Evolutionary conservation across 2,797 vertebrate genomes (phyloP).

Genomic region (Knipowitschia caucasica): DNA sequence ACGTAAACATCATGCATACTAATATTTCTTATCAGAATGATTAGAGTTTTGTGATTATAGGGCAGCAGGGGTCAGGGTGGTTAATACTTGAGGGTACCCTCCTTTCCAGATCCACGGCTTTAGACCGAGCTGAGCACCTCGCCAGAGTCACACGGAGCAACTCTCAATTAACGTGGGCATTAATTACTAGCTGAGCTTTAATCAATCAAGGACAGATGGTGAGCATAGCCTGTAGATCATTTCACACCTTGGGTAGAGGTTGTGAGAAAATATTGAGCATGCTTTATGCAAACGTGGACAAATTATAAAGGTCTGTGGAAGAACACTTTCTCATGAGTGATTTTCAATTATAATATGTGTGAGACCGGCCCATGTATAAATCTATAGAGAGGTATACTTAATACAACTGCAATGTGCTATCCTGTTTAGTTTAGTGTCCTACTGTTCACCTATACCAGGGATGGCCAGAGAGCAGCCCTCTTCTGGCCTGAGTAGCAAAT

Average conservation of each 20-base stretch:
- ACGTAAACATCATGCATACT: constrained; percentile 53
- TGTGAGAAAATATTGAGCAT: constrained; percentile 19
- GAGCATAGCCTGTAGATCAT: constrained; percentile 39
- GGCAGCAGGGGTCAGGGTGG: constrained; percentile 58
- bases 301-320: neutral
- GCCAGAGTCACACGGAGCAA: constrained; percentile 57
- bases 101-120: constrained; percentile 56
- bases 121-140: constrained; percentile 42
- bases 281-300: neutral
- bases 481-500: constrained; percentile 53
- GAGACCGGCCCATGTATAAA: no score
- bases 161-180: constrained; percentile 74
- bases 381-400: no score
- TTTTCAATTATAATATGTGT: neutral
- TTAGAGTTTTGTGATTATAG: constrained; percentile 59
- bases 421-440: constrained; percentile 31
- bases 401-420: constrained; percentile 27
- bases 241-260: constrained; percentile 24
- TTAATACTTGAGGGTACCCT: constrained; percentile 66
- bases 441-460: constrained; percentile 29
- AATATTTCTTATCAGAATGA: constrained; percentile 61
- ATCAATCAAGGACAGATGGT: constrained; percentile 77
- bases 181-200: constrained; percentile 76
- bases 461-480: constrained; percentile 49
- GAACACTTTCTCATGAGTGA: neutral